Percentiles rank a stretch among this genome's conserved stretches.
Conservation (phyloP, 2,888 invertebrate genomes). For the Ellobium chinense region DNA sequence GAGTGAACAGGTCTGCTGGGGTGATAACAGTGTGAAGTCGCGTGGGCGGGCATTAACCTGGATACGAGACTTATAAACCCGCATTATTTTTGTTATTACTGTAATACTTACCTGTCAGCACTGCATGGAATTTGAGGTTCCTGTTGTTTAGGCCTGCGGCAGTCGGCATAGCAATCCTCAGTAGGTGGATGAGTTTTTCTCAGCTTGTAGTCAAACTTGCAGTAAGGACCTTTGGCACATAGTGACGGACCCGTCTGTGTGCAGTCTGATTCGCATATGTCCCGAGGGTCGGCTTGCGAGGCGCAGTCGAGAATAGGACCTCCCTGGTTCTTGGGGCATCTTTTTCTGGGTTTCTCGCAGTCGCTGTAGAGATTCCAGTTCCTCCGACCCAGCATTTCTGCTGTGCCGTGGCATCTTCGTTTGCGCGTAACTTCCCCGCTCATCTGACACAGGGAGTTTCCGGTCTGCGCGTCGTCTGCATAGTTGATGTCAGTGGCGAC, state of each 20-base stretch:
- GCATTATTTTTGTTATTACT: no score
- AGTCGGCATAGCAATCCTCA: background rate
- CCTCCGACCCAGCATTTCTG: background rate
- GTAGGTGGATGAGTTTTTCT: background rate
- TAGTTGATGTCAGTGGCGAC: background rate
- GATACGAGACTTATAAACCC: no score
- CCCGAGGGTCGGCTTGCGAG: background rate
- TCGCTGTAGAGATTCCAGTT: background rate
- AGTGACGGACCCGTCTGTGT: slow-evolving; percentile 18
- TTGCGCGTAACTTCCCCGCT: background rate
- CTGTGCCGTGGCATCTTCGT: no score
- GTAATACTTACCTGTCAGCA: slow-evolving; percentile 5
- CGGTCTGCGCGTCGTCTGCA: background rate
- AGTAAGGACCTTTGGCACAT: slow-evolving; percentile 3
- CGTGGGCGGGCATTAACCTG: no score
- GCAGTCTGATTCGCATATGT: background rate
- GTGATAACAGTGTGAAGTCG: no score
- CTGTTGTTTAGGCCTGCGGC: background rate
- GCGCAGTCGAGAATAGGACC: background rate
- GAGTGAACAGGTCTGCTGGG: no score
- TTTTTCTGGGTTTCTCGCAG: background rate
- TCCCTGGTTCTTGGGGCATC: background rate
- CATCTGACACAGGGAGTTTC: background rate
- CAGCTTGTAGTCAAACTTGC: slow-evolving; percentile 19
- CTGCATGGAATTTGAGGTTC: background rate